Evolutionary conservation across 2,888 invertebrate species (phyloP).

Genomic region (Aphodius sticticus): DNA sequence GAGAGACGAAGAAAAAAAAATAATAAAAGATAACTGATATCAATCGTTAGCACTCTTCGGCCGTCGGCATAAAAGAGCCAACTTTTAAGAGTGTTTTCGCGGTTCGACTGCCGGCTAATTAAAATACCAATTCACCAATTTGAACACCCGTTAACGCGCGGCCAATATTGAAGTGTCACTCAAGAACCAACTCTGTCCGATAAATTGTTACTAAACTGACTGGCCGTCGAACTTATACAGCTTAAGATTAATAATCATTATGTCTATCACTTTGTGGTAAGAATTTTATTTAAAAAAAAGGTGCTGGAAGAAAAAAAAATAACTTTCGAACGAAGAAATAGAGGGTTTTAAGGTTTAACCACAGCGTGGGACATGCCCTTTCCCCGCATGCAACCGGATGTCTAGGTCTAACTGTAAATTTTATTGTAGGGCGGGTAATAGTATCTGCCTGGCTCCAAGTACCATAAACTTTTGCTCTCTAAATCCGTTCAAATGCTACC

Average conservation of each 20-base stretch:
- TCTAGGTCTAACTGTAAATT: not conserved
- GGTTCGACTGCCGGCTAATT: constrained; percentile 8
- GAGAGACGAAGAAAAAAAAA: not conserved
- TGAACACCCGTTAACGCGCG: constrained; percentile 18
- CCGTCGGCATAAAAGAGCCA: constrained; percentile 6
- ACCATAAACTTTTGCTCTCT: not conserved
- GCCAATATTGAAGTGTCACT: constrained; percentile 22
- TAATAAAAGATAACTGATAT: constrained; percentile 9
- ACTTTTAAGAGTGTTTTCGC: constrained; percentile 15
- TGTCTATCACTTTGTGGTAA: too few species aligned
- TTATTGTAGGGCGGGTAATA: not conserved
- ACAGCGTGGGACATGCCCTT: not conserved
- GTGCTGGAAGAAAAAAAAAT: not conserved
- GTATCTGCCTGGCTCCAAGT: not conserved
- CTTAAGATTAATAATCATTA: too few species aligned
- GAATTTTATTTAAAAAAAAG: too few species aligned
- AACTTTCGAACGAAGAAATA: not conserved
- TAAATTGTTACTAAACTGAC: constrained; percentile 8
- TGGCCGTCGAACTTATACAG: not conserved
- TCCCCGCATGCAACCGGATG: not conserved
- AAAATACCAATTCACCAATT: constrained; percentile 20
- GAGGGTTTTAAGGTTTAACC: not conserved
- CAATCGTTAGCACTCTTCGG: not conserved
- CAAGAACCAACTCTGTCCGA: constrained; percentile 7
- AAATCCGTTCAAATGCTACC: too few species aligned